Base-by-base conservation (phyloP, 2,797 vertebrate genomes). In the Sarcoramphus papa region DNA sequence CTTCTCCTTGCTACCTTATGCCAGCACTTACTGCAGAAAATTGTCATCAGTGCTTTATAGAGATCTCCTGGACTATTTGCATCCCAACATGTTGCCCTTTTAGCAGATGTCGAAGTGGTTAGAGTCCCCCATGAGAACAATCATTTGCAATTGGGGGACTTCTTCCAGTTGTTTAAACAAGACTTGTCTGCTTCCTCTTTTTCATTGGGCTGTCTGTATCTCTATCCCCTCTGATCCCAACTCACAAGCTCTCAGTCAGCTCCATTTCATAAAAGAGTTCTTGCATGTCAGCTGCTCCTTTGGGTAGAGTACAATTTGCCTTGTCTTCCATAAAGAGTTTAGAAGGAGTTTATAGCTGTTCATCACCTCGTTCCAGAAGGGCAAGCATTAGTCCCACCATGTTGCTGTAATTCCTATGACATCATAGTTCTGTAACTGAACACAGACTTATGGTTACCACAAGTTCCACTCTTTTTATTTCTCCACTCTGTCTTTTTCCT, bases 111-210 rank as follows among this genome's bases (percentile, higher is more conserved):
- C 14, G 30, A 15, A 63, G 31, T 45, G 8, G 9, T 59, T 30
- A 63, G 28, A 27, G 14, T 23, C 2, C 14, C 12, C 5, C 0
- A 0, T 3, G 0, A 51, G 33, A 83, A 56, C 3, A 28, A n/a
- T 9, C 13, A 59, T 63, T 94, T 91, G 10, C 40, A 72, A 22
- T 1, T 28, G 41, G 14, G 10, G 4, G 6, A 14, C 22, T 64
- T 80, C 17, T 57, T 76, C 18, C 33, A 10, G 20, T 7, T n/a
- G 8, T 76, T 89, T 69, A 69, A 69, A 69, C 14, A 59, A 10
- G 30, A 12, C 27, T 59, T 50, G 5, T 33, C n/a, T 64, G 8
- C 12, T 59, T 54, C 22, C 3, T 4, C 33, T 35, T 17, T 67
- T 68, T 41, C 17, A 15, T 18, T 10, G 6, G 21, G 20, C 4